A percentile compares a stretch with the other conserved stretches of the same genome.
Evolutionary conservation across 2,888 invertebrate genomes (phyloP).

Genomic region (Cheilosia urbana): DNA sequence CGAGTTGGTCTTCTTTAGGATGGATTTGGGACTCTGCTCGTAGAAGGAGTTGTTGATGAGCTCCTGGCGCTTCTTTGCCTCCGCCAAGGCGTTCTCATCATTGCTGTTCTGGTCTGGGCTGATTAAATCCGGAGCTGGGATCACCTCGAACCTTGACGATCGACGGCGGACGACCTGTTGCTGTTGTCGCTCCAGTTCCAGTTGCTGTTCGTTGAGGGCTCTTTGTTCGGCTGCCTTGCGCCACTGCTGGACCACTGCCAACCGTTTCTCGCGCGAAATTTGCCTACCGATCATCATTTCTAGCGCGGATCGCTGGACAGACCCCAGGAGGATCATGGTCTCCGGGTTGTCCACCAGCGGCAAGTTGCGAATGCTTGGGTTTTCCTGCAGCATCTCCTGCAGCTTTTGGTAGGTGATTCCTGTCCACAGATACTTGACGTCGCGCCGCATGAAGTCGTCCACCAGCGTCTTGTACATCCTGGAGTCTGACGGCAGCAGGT

Average conservation of each 20-base stretch:
- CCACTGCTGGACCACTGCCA: conserved; percentile 90
- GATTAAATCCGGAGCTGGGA: conserved; percentile 92
- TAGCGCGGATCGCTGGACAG: conserved; percentile 95
- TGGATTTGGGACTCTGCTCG: conserved; percentile 90
- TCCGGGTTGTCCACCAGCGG: conserved; percentile 97
- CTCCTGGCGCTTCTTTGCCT: conserved; percentile 82
- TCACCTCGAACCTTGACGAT: conserved; percentile 90
- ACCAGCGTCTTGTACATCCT: conserved; percentile 97
- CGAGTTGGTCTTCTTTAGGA: conserved; percentile 96
- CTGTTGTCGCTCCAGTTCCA: conserved; percentile 85
- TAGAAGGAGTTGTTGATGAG: conserved; percentile 83
- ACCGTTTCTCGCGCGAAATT: conserved; percentile 91
- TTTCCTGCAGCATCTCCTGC: conserved; percentile 91
- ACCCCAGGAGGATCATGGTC: conserved; percentile 96
- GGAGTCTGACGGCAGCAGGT: conserved; percentile 94
- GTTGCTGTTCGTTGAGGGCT: conserved; percentile 84
- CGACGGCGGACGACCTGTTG: conserved; percentile 84
- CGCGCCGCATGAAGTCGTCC: conserved; percentile 98
- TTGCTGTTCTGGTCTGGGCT: conserved; percentile 84
- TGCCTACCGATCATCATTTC: conserved; percentile 94
- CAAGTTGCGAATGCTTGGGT: conserved; percentile 88
- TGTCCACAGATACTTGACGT: conserved; percentile 95
- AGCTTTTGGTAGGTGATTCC: conserved; percentile 95
- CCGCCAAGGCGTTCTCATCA: conserved; percentile 82
- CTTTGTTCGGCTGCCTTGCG: conserved; percentile 88